These are phyloP conservation scores for Sus cebifrons DNA, from an alignment of 2,797 vertebrate genomes.

Conservation along the genomic window DNA sequence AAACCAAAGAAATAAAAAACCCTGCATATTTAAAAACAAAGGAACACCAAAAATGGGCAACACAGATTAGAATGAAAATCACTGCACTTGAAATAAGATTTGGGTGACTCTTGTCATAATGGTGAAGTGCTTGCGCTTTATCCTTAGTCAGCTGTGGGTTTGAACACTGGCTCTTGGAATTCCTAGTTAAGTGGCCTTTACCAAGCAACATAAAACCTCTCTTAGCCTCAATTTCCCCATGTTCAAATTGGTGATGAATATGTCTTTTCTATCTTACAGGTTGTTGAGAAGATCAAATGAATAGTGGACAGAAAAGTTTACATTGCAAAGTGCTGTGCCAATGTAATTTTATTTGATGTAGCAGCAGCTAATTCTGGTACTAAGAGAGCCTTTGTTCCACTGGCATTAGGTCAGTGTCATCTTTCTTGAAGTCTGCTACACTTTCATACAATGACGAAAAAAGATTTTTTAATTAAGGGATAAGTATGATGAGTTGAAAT, in stretches of 20 bases:
- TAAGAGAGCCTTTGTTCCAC: neutral
- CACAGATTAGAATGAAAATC: neutral
- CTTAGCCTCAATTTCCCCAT: neutral
- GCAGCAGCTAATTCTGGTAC: neutral
- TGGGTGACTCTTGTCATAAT: neutral
- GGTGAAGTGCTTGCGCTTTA: neutral
- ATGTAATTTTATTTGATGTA: slow-evolving; percentile 48
- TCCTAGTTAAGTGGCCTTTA: neutral
- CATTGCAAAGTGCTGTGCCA: neutral
- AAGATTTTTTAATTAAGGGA: slow-evolving; percentile 52
- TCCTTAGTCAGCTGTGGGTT: neutral
- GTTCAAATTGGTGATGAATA: neutral
- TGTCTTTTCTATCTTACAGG: neutral
- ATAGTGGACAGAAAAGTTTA: neutral
- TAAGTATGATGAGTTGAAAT: slow-evolving; percentile 5
- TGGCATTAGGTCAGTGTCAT: neutral
- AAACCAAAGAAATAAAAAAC: slow-evolving; percentile 5
- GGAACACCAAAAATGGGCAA: neutral
- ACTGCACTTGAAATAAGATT: neutral
- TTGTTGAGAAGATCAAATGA: neutral
- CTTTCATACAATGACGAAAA: neutral
- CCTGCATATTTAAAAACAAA: slow-evolving; percentile 14
- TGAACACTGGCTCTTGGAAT: neutral
- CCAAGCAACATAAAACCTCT: neutral
- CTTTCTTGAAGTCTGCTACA: slow-evolving; percentile 43